phyloP scores from a whole-genome alignment of 2,888 invertebrate genomes.

The Eumerus sabulonum region DNA sequence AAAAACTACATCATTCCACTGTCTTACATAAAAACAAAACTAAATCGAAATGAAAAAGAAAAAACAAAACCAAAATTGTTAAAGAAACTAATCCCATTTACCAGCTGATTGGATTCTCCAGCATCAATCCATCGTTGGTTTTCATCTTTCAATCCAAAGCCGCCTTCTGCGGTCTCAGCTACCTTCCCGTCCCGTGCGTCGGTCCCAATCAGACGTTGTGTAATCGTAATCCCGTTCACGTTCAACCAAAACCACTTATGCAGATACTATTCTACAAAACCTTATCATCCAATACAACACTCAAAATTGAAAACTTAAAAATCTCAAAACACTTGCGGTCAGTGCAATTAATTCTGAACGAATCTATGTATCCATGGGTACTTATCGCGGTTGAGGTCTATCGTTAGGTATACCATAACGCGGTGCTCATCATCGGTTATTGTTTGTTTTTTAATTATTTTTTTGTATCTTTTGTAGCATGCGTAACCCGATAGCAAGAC shows the following conservation, averaged over 20 bases:
- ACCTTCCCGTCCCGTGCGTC: not conserved
- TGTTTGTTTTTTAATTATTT: conserved; percentile 21
- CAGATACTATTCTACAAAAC: conserved; percentile 34
- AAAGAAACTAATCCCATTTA: conserved; percentile 59
- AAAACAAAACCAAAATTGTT: not conserved
- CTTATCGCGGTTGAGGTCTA: not conserved
- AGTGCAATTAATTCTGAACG: conserved; percentile 60
- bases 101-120: conserved; percentile 70
- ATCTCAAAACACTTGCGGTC: conserved; percentile 46
- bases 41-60: too few species aligned
- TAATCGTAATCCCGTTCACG: conserved; percentile 38
- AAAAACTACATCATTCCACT: too few species aligned
- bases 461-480: conserved; percentile 8
- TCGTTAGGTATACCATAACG: conserved; percentile 32
- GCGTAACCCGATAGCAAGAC: conserved; percentile 38
- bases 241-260: conserved; percentile 43
- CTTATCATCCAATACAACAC: conserved; percentile 3
- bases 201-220: conserved; percentile 32
- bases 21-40: too few species aligned
- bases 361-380: too few species aligned
- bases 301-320: not conserved
- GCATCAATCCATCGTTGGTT: conserved; percentile 69
- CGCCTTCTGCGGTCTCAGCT: conserved; percentile 30
- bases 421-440: conserved; percentile 27
- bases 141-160: conserved; percentile 63